A percentile compares a stretch with the other conserved stretches of the same genome.
Evolutionary conservation across 1,140 invertebrate species (phyloP).

Genomic region (Zaprionus tsacasi): DNA sequence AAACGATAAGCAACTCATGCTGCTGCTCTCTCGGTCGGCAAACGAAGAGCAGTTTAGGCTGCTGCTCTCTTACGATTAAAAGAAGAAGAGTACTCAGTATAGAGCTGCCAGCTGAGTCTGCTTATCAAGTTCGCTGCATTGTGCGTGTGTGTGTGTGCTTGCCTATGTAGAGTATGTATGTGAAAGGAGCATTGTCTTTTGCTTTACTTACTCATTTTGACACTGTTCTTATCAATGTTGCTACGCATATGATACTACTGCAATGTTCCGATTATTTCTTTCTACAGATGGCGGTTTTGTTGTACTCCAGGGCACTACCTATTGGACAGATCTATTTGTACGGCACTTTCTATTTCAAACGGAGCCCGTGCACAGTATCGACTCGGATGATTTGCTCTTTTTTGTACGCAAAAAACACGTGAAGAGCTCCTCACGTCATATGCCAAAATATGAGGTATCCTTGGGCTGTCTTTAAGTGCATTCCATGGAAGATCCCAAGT

Average conservation of each 20-base stretch:
- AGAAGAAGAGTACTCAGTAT: no score
- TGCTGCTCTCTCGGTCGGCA: no score
- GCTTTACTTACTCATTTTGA: neutral
- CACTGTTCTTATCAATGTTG: neutral
- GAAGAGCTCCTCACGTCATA: conserved; percentile 92
- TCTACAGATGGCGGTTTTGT: conserved; percentile 94
- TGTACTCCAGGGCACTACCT: conserved; percentile 95
- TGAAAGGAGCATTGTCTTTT: neutral
- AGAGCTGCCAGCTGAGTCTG: no score
- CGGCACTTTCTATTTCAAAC: conserved; percentile 96
- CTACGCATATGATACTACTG: neutral
- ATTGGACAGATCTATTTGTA: conserved; percentile 98
- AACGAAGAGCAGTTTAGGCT: no score
- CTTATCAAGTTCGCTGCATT: no score
- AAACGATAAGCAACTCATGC: no score
- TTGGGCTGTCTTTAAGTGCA: no score
- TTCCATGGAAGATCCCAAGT: no score
- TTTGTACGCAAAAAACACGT: conserved; percentile 97
- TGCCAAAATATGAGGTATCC: conserved; percentile 94
- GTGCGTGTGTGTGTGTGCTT: no score
- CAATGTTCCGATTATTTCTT: neutral
- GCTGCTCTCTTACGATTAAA: no score
- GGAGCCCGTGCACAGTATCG: conserved; percentile 89
- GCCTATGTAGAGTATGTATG: neutral
- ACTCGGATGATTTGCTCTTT: conserved; percentile 97